Evolutionary conservation across 2,113 vertebrate species (phyloP).

Genomic region (Oxyruncus cristatus): DNA sequence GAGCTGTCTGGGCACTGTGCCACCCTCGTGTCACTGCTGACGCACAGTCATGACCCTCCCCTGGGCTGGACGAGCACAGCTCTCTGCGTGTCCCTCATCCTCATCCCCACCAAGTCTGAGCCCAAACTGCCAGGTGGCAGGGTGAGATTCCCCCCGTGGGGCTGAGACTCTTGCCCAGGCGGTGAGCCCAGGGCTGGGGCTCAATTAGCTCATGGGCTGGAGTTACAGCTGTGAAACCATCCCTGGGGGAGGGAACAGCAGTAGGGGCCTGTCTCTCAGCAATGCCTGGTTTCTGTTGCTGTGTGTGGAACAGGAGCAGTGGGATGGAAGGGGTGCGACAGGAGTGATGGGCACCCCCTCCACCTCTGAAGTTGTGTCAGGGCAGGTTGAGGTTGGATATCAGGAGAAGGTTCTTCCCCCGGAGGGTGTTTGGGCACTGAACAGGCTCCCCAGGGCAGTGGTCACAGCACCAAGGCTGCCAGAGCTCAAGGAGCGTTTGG

Average conservation of each 20-base stretch:
- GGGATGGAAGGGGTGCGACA: neutral
- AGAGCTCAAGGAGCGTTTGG: neutral
- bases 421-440: neutral
- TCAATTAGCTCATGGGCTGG: neutral
- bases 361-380: neutral
- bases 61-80: accelerated
- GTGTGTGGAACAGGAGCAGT: neutral
- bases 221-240: neutral
- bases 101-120: accelerated
- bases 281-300: accelerated
- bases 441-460: neutral
- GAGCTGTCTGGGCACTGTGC: accelerated
- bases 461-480: neutral
- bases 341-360: neutral
- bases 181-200: accelerated
- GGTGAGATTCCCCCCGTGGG: accelerated
- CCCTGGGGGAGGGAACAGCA: accelerated
- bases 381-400: neutral
- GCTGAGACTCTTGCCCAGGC: accelerated
- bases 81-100: accelerated
- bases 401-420: neutral
- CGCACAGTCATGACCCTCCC: accelerated
- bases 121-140: neutral
- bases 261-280: too few species aligned
- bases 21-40: neutral